A percentile compares a stretch with the other conserved stretches of the same genome.
These are phyloP conservation scores for Pteronotus mesoamericanus DNA, from an alignment of 2,797 vertebrate genomes.

Conservation along the genomic window DNA sequence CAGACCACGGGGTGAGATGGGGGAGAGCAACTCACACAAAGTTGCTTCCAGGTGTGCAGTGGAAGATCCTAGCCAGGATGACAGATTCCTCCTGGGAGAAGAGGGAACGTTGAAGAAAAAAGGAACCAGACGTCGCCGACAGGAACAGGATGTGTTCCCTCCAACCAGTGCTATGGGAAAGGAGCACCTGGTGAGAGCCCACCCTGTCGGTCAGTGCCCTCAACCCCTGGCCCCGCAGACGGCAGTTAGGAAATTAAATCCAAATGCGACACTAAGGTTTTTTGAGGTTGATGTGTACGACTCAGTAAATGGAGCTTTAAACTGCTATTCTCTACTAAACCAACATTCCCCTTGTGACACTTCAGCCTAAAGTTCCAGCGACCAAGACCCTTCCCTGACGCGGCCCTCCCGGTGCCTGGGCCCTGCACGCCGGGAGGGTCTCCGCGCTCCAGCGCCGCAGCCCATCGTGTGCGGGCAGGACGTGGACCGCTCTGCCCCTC, in stretches of 20 bases:
- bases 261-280: neutral
- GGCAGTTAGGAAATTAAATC: constrained; percentile 32
- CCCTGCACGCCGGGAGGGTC: neutral
- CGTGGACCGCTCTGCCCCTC: neutral
- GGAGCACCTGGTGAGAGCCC: neutral
- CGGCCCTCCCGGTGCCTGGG: neutral
- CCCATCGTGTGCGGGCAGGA: constrained; percentile 73
- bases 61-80: neutral
- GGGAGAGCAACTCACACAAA: neutral
- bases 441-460: neutral
- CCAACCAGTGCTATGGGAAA: neutral
- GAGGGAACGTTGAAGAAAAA: constrained; percentile 50
- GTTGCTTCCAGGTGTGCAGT: neutral
- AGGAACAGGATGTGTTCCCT: neutral
- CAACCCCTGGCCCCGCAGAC: neutral
- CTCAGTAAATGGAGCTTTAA: neutral
- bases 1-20: neutral
- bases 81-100: neutral
- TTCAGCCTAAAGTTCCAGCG: neutral
- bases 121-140: constrained; percentile 25
- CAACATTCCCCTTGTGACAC: neutral
- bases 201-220: neutral
- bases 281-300: neutral
- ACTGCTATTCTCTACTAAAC: neutral
- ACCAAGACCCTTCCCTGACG: neutral